Evolutionary conservation across 64 coral and sea anemone species (phyloP).

Genomic region (Dendronephthya gigantea): DNA sequence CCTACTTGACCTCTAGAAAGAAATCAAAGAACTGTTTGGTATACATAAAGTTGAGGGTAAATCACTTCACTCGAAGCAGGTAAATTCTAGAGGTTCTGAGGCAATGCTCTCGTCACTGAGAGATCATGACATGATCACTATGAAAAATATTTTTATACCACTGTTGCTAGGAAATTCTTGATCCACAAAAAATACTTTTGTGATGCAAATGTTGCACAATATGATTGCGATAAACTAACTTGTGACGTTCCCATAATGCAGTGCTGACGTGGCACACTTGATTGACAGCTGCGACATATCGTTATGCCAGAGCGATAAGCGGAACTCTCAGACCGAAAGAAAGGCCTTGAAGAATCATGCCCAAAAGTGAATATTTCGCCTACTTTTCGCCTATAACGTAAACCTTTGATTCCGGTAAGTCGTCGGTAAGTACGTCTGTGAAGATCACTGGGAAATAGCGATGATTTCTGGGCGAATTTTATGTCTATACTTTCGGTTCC

Average conservation of each 20-base stretch:
- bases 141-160: not conserved
- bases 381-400: not conserved
- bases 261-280: not conserved
- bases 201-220: not conserved
- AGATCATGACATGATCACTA: too few relatives aligned
- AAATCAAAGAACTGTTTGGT: too few relatives aligned
- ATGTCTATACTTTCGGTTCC: not conserved
- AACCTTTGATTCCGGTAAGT: not conserved
- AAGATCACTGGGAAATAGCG: not conserved
- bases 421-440: not conserved
- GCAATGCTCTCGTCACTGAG: too few relatives aligned
- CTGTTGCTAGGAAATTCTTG: not conserved
- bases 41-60: too few relatives aligned
- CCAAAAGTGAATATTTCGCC: not conserved
- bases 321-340: not conserved
- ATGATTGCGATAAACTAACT: not conserved
- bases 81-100: too few relatives aligned
- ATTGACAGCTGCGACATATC: slow-evolving; percentile 1
- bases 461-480: not conserved
- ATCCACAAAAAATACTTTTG: not conserved
- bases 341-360: not conserved
- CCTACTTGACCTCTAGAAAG: too few relatives aligned
- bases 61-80: too few relatives aligned
- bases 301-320: not conserved
- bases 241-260: not conserved